These are phyloP conservation scores for Rhinatrema bivittatum DNA, from an alignment of 2,797 vertebrate genomes.

Conservation along the genomic window DNA sequence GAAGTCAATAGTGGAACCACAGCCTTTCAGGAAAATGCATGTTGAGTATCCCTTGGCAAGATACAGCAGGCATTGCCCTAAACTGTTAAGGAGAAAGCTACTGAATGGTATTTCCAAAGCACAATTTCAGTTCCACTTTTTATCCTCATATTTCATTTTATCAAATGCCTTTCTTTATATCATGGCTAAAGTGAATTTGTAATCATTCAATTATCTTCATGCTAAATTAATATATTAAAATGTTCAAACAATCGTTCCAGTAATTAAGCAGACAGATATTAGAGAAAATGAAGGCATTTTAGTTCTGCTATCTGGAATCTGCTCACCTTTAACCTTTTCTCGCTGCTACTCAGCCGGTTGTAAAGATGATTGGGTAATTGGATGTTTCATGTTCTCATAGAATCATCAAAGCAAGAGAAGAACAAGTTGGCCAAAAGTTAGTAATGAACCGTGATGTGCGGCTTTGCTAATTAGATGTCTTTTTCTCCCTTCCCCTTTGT, in stretches of 20 bases:
- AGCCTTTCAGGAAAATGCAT: no score
- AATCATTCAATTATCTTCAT: conserved; percentile 29
- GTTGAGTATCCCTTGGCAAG: no score
- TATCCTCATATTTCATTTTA: background rate
- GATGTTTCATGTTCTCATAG: conserved; percentile 32
- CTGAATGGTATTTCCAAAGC: no score
- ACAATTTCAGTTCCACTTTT: background rate
- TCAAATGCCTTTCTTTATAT: background rate
- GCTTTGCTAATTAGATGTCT: conserved; percentile 19
- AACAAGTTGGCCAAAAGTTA: conserved; percentile 18
- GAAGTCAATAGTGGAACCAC: no score
- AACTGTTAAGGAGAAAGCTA: no score
- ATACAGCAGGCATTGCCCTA: no score
- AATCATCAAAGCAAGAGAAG: conserved; percentile 26
- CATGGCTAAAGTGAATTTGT: conserved; percentile 21
- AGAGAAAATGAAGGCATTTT: conserved; percentile 30
- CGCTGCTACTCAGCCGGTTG: conserved; percentile 18
- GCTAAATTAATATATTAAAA: conserved; percentile 44
- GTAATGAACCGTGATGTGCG: fast-evolving
- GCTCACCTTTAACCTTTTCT: conserved; percentile 42
- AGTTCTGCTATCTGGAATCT: conserved; percentile 29
- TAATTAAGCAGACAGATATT: conserved; percentile 50
- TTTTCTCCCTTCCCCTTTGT: background rate
- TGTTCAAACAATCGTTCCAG: conserved; percentile 48
- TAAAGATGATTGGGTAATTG: conserved; percentile 45